These are phyloP conservation scores for Chaetodon trifasciatus DNA, from an alignment of 2,797 vertebrate genomes.

Conservation along the genomic window DNA sequence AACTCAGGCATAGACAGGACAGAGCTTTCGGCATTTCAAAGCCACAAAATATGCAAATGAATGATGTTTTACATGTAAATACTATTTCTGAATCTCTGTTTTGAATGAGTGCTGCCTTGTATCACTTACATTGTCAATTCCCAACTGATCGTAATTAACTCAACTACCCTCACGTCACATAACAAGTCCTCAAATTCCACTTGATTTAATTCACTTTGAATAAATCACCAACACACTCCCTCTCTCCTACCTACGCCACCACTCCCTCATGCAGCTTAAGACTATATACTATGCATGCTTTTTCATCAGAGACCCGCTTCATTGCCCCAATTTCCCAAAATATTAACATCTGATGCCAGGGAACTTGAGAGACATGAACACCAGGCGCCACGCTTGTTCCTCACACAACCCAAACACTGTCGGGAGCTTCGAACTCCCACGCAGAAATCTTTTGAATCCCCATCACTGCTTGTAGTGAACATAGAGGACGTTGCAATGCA, in stretches of 20 bases:
- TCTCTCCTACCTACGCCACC: background rate
- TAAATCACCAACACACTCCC: background rate
- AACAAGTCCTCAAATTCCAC: background rate
- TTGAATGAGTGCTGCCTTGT: background rate
- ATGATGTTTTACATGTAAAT: background rate
- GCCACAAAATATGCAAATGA: background rate
- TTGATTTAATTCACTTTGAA: background rate
- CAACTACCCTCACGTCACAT: background rate
- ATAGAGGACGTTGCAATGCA: constrained; percentile 8
- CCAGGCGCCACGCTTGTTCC: constrained; percentile 24
- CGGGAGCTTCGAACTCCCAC: constrained; percentile 48
- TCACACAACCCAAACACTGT: constrained; percentile 32
- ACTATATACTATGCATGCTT: background rate
- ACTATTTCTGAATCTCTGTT: background rate
- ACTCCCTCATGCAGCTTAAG: background rate
- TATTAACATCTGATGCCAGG: constrained; percentile 8
- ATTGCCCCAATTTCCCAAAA: constrained; percentile 56
- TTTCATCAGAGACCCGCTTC: constrained; percentile 12
- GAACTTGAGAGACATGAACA: constrained; percentile 28
- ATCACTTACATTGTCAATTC: background rate
- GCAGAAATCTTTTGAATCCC: constrained; percentile 34
- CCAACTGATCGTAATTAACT: background rate
- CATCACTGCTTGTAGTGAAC: constrained; percentile 15
- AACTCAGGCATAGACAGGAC: no score
- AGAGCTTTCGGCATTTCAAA: no score